These are phyloP conservation scores for Stenoptilia bipunctidactyla DNA, from an alignment of 2,888 invertebrate species.

Conservation along the genomic window DNA sequence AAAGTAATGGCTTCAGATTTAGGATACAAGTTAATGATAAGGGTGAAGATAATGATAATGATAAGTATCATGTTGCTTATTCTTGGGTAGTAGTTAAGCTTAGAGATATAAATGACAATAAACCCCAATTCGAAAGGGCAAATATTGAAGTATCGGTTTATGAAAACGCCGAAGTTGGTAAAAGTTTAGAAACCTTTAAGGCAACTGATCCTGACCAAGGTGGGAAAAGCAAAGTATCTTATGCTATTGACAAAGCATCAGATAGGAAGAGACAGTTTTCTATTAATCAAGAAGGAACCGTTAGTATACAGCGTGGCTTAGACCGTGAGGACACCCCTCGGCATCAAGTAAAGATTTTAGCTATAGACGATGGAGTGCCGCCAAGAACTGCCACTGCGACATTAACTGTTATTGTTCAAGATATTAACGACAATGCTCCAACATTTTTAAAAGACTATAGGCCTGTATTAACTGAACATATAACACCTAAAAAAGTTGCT, in stretches of 20 bases:
- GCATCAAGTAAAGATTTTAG: slow-evolving; percentile 96
- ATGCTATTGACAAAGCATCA: slow-evolving; percentile 91
- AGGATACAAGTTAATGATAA: slow-evolving; percentile 95
- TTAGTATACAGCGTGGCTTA: slow-evolving; percentile 91
- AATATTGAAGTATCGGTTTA: slow-evolving; percentile 93
- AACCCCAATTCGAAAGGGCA: slow-evolving; percentile 93
- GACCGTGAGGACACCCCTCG: slow-evolving; percentile 96
- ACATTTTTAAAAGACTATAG: slow-evolving; percentile 93
- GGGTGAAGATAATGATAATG: slow-evolving; percentile 95
- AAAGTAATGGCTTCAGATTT: slow-evolving; percentile 95
- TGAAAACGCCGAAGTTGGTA: slow-evolving; percentile 93
- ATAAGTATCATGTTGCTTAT: slow-evolving; percentile 96
- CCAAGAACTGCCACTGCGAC: slow-evolving; percentile 95
- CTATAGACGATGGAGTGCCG: slow-evolving; percentile 94
- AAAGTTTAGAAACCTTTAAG: slow-evolving; percentile 91
- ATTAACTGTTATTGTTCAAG: slow-evolving; percentile 93
- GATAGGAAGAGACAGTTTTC: slow-evolving; percentile 94
- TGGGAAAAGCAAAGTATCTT: slow-evolving; percentile 91
- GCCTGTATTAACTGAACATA: slow-evolving; percentile 93
- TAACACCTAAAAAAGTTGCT: slow-evolving; percentile 90
- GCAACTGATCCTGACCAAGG: slow-evolving; percentile 97
- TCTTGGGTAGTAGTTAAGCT: slow-evolving; percentile 95
- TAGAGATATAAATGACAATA: slow-evolving; percentile 97
- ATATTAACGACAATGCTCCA: slow-evolving; percentile 95
- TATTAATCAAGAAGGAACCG: slow-evolving; percentile 95